Conservation (phyloP, 2,888 invertebrate species). For the Hyles lineata region DNA sequence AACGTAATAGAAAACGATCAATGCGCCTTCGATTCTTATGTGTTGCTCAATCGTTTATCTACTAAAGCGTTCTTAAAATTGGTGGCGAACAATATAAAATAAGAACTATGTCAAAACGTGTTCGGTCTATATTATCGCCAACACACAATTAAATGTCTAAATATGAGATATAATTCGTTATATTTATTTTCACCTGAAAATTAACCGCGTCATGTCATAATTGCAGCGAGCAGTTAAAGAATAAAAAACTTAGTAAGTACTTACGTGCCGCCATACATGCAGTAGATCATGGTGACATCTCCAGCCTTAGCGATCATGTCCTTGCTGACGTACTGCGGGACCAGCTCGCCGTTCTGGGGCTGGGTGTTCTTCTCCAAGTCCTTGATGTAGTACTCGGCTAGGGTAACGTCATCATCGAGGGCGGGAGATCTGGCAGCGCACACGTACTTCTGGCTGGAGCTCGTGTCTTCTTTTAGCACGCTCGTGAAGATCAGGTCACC, state of each 20-base stretch:
- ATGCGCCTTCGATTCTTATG: too few species aligned
- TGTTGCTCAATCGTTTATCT: too few species aligned
- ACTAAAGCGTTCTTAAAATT: too few species aligned
- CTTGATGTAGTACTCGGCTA: constrained; percentile 66
- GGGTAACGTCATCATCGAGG: constrained; percentile 49
- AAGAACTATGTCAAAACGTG: too few species aligned
- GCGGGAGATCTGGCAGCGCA: constrained; percentile 66
- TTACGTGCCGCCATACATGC: constrained; percentile 76
- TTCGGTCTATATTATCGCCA: too few species aligned
- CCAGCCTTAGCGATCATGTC: constrained; percentile 61
- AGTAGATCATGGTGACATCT: constrained; percentile 64
- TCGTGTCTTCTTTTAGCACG: constrained; percentile 60
- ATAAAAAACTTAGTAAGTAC: constrained; percentile 40
- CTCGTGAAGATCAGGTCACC: constrained; percentile 69
- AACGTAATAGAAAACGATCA: too few species aligned
- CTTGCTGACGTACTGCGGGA: constrained; percentile 62
- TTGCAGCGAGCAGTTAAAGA: background rate
- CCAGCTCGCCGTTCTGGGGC: constrained; percentile 55
- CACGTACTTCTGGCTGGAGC: constrained; percentile 60
- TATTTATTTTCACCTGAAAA: too few species aligned
- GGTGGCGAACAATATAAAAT: too few species aligned
- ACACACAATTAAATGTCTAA: too few species aligned
- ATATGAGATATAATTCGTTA: too few species aligned
- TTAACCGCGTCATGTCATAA: too few species aligned
- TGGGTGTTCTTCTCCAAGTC: constrained; percentile 50